Conservation (phyloP, 2,888 invertebrate genomes). For the Melanostoma scalare region DNA sequence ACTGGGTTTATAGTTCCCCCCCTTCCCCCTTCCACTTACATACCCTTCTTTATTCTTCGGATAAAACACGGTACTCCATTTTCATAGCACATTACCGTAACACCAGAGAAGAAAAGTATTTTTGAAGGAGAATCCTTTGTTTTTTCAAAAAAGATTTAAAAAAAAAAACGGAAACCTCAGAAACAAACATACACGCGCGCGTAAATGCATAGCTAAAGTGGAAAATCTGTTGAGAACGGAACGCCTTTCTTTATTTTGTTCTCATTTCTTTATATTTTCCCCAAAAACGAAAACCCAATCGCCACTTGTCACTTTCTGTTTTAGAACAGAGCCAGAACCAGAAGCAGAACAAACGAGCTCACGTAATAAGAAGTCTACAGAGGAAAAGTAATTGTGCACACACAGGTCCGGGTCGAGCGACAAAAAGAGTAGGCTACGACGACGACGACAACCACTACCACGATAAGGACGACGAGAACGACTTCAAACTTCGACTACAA, state of each 20-base stretch:
- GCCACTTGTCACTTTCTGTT: constrained; percentile 68
- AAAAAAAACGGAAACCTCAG: constrained; percentile 16
- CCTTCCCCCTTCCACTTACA: background rate
- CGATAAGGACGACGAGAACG: background rate
- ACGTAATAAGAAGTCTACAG: constrained; percentile 42
- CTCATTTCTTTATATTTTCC: background rate
- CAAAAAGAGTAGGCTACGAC: background rate
- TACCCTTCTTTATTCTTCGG: background rate
- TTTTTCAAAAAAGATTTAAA: constrained; percentile 14
- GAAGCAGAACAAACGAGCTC: constrained; percentile 39
- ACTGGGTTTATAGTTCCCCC: constrained; percentile 32
- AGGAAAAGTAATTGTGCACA: constrained; percentile 59
- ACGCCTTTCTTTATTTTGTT: constrained; percentile 5
- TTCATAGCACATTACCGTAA: constrained; percentile 51
- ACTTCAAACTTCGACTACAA: constrained; percentile 33
- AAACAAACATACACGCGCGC: constrained; percentile 48
- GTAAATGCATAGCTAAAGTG: constrained; percentile 49
- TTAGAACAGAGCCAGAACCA: constrained; percentile 33
- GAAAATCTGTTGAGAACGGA: constrained; percentile 57
- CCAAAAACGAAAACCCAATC: constrained; percentile 36
- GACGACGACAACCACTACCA: background rate
- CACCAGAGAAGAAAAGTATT: background rate
- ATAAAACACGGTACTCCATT: constrained; percentile 54
- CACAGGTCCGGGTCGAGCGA: constrained; percentile 26
- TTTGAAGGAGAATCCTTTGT: constrained; percentile 19